A percentile compares a stretch with the other conserved stretches of the same genome.
Conservation (phyloP, 1,140 invertebrate species). For the Heliothis virescens region DNA sequence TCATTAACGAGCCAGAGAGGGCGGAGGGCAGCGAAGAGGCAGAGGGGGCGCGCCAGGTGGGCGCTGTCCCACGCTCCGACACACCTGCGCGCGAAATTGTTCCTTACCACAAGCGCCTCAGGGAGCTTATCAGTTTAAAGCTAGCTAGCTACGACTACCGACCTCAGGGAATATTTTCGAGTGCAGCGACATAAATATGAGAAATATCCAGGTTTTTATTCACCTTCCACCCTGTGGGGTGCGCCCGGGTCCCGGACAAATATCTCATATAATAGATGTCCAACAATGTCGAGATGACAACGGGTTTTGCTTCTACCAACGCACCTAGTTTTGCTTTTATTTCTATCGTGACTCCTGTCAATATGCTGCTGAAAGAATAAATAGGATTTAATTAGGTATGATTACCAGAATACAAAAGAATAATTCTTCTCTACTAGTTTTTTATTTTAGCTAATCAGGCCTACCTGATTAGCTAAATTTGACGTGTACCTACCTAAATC, state of each 20-base stretch:
- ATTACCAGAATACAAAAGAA: background rate
- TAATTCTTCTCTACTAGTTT: background rate
- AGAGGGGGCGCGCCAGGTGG: constrained; percentile 83
- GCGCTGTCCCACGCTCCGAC: constrained; percentile 74
- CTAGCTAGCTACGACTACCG: constrained; percentile 57
- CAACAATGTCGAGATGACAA: constrained; percentile 66
- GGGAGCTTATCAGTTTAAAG: constrained; percentile 69
- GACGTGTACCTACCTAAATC: too few relatives aligned
- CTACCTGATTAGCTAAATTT: too few relatives aligned
- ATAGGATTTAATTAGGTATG: background rate
- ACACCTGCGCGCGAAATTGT: constrained; percentile 78
- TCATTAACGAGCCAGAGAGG: constrained; percentile 86
- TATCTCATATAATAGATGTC: constrained; percentile 72
- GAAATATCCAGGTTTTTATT: constrained; percentile 83
- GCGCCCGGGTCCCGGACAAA: constrained; percentile 62
- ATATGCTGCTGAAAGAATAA: background rate
- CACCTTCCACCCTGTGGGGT: constrained; percentile 65
- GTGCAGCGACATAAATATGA: constrained; percentile 84
- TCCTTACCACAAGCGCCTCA: constrained; percentile 72
- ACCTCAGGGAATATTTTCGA: constrained; percentile 82
- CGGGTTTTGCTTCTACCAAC: constrained; percentile 53
- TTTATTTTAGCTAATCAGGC: background rate
- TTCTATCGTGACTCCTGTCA: constrained; percentile 48
- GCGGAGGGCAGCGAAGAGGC: constrained; percentile 85
- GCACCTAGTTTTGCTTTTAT: constrained; percentile 56